Evolutionary conservation across 2,113 vertebrate species (phyloP), one percentile per base, ranked within the genome.

Genomic region (Triplophysa dalaica): DNA sequence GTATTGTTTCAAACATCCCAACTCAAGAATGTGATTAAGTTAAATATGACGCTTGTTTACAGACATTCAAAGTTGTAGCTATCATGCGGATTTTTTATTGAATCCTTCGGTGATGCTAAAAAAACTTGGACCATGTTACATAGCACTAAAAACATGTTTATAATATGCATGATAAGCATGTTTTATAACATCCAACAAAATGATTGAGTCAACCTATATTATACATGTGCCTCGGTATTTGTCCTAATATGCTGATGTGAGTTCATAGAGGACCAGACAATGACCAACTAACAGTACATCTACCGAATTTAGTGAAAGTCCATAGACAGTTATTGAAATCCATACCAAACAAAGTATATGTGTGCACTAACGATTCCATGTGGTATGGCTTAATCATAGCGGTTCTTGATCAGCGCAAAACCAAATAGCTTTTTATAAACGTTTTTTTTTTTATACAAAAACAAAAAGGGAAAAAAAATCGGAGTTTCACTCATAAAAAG

Each of bases 41-140:
- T 1, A 52, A 52, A 52, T 52, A 52, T 43, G 38, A 12, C 10
- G 8, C 52, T 24, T 9, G n/a, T 8, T 66, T 50, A 81, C 16
- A 77, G 75, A 72, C 50, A 50, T 72, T 29, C 33, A 79, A 48
- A 62, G 11, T 83, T 21, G 13, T 60, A 73, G 85, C 85, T 85
- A 83, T 82, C 90, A 90, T 90, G 90, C 86, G 87, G 90, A 88
- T 86, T 89, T 86, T 91, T 92, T 91, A 92, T 92, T 92, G 83
- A 88, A 89, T 85, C 91, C 90, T 88, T 87, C 90, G 91, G 88
- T 85, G 87, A 82, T 82, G 67, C 90, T 91, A 75, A 85, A 92
- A 92, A 92, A 93, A 92, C 64, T 87, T 89, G 87, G 88, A 90
- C 85, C 86, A 90, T 89, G 90, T 91, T 90, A 91, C 87, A 92